Base-by-base conservation (phyloP, 2,113 vertebrate species). In the Psophia crepitans region DNA sequence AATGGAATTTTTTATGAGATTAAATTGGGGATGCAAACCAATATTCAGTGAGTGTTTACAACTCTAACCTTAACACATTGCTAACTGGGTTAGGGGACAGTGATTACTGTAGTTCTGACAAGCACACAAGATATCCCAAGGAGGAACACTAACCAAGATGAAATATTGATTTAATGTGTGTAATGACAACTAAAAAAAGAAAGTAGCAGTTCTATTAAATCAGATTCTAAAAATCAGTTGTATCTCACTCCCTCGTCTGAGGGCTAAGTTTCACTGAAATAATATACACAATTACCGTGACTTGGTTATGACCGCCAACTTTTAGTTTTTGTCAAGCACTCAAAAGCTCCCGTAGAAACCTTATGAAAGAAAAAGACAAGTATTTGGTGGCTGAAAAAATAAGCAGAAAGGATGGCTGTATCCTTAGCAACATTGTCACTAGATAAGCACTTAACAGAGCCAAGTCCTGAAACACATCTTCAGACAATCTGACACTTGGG, bases 1-100 rank as follows among this genome's bases (percentile, higher is more conserved):
- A 97, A 93, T 90, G 13, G 43, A 76, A 41, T 53, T 96, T 93
- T 90, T 89, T 79, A 83, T 78, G 43, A 76, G 48, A 80, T 94
- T 81, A 89, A 89, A 57, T 76, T 69, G 33, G 54, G 53, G 70
- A 87, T 88, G 49, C 43, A 90, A 84, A 81, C 39, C 37, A 81
- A 68, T 84, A 89, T 89, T 93, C 54, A 56, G 30, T 68, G 27
- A 84, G 53, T 33, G 26, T 68, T 86, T 94, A 61, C 57, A 92
- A 37, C 64, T 94, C 5, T 78, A 95, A 80, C 51, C 26, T 77
- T 92, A 93, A 69, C 23, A 73, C 24, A 17, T 48, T 93, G 24
- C 73, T 90, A 76, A 84, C 33, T 79, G 32, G n/a, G 11, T 81
- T 93, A 86, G 43, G n/a, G 73, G 37, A 58, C 61, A 77, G 35